These are phyloP conservation scores for Cryptocephalus moraei DNA, from an alignment of 2,888 invertebrate species.

Conservation along the genomic window DNA sequence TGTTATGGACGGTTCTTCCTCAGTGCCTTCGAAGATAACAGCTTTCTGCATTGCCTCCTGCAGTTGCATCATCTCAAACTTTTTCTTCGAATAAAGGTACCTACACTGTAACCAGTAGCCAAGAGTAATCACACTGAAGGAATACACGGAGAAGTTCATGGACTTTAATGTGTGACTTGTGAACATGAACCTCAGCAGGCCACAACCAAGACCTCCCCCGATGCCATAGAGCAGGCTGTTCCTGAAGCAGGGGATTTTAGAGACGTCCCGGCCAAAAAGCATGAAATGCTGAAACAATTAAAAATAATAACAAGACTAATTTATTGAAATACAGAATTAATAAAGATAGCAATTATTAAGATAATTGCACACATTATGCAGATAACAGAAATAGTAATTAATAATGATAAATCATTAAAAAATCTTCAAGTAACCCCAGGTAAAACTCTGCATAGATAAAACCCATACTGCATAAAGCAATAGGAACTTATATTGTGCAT, in stretches of 20 bases:
- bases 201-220: slow-evolving; percentile 55
- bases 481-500: too few relatives aligned
- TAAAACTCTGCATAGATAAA: too few relatives aligned
- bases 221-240: slow-evolving; percentile 68
- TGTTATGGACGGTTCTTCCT: neutral
- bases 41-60: slow-evolving; percentile 52
- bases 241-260: slow-evolving; percentile 71
- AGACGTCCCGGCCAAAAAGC: slow-evolving; percentile 61
- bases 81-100: slow-evolving; percentile 55
- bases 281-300: slow-evolving; percentile 42
- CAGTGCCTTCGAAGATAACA: slow-evolving; percentile 53
- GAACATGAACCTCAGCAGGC: slow-evolving; percentile 59
- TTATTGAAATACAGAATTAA: too few relatives aligned
- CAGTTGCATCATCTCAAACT: slow-evolving; percentile 53
- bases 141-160: slow-evolving; percentile 54
- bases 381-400: too few relatives aligned
- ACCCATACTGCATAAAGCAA: too few relatives aligned
- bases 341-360: too few relatives aligned
- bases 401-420: too few relatives aligned
- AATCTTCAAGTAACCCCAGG: too few relatives aligned
- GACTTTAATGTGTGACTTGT: slow-evolving; percentile 58
- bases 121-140: slow-evolving; percentile 54
- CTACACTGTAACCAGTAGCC: slow-evolving; percentile 62
- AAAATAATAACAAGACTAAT: too few relatives aligned
- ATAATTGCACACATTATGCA: too few relatives aligned